phyloP scores from a whole-genome alignment of 2,113 vertebrate species.

The Montifringilla adamsi region DNA sequence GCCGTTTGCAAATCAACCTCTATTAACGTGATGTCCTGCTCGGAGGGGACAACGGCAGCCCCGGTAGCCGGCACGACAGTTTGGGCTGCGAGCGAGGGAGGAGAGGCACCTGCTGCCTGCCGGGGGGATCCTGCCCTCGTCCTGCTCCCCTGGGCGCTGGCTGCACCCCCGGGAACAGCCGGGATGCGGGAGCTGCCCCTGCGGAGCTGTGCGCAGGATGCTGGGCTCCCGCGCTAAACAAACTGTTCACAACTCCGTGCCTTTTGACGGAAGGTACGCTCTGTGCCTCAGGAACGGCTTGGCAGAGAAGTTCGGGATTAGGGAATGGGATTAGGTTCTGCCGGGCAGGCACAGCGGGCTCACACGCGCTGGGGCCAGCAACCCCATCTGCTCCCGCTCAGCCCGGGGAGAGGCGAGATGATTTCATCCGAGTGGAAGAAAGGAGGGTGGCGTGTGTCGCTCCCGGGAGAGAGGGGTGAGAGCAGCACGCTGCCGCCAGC shows the following conservation, averaged over 20 bases:
- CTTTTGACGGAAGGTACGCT: fast-evolving
- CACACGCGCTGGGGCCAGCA: neutral
- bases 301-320: neutral
- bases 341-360: neutral
- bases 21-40: constrained; percentile 76
- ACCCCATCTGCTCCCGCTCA: constrained; percentile 22
- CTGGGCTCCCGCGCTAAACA: fast-evolving
- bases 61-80: neutral
- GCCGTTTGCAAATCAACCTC: constrained; percentile 78
- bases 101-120: neutral
- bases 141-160: neutral
- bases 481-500: neutral
- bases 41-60: neutral
- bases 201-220: fast-evolving
- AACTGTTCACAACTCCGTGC: fast-evolving
- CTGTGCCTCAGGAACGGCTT: neutral
- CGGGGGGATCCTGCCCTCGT: neutral
- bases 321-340: neutral
- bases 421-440: constrained; percentile 9
- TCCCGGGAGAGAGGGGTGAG: neutral
- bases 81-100: neutral
- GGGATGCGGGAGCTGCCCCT: neutral
- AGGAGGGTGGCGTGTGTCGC: neutral
- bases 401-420: neutral
- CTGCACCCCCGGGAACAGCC: no score